Base-by-base conservation (phyloP, 2,888 invertebrate species). In the Taphrorychus bicolor region DNA sequence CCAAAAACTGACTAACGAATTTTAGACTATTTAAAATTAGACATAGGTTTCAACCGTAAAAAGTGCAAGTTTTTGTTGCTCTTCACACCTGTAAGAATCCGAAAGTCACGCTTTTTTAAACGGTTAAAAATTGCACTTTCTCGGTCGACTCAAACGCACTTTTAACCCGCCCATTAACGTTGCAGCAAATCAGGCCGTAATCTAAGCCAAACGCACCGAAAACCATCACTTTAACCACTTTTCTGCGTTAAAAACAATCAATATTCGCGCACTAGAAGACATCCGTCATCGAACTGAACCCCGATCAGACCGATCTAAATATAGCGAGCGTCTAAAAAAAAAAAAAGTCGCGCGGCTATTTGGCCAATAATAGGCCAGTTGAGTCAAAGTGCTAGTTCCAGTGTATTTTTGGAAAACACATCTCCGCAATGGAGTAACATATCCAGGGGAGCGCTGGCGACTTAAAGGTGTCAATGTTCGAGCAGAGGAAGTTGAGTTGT, bases 111-210 rank as follows among this genome's bases (percentile, higher is more conserved):
- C n/a, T n/a, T n/a, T n/a, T n/a, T n/a, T n/a, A n/a, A n/a, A n/a
- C n/a, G n/a, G n/a, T 11, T 32, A 32, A 32, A 32, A 32, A 32
- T 9, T 7, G 3, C 32, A 32, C 32, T 32, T 3, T 11, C 32
- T 32, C 9, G 11, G 32, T 3, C 32, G 32, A n/a, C 32, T 3
- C 32, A 32, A 76, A 77, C 77, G 70, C 75, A 78, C 77, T 78
- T 77, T 77, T 78, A 59, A 76, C 71, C 59, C 76, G 71, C 70
- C 75, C 21, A 17, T 51, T 51, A 14, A 17, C 75, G 32, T 75
- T 73, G 73, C 77, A 78, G 72, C 78, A 78, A 74, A 78, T 78
- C 48, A 62, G 23, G 32, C 23, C 23, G 41, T 24, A 17, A 21
- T 17, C 49, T 21, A 56, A 49, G 21, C 16, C 21, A 51, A 63